Evolutionary conservation across 37 sponge, comb jelly and placozoan species (phyloP).

Genomic region (Theonella swinhoei): DNA sequence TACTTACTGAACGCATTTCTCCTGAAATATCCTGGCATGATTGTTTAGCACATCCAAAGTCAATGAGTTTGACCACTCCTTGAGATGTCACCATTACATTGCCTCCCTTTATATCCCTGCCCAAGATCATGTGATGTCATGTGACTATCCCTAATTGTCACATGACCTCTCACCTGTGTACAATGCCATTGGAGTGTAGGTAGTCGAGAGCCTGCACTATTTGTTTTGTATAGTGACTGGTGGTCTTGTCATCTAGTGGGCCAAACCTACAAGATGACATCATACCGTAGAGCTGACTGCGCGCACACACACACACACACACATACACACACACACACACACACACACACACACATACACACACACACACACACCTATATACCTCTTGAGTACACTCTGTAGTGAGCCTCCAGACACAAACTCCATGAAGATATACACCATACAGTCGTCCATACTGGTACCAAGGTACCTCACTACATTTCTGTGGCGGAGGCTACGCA

Average conservation of each 20-base stretch:
- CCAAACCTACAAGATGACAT: conserved; percentile 74
- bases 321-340: no score
- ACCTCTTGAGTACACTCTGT: conserved; percentile 79
- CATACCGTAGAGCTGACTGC: no score
- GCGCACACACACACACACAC: no score
- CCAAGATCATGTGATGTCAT: not conserved
- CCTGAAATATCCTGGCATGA: conserved; percentile 35
- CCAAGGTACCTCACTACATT: conserved; percentile 91
- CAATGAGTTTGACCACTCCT: conserved; percentile 89
- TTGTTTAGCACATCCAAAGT: conserved; percentile 93
- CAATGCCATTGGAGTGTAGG: conserved; percentile 80
- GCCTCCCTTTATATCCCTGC: conserved; percentile 91
- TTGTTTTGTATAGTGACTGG: conserved; percentile 78
- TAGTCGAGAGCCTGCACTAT: conserved; percentile 77
- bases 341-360: no score
- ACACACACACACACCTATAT: no score
- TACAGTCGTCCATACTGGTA: conserved; percentile 59
- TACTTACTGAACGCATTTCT: not conserved
- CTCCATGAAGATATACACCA: conserved; percentile 93
- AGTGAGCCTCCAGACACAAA: conserved; percentile 89
- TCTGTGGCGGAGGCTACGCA: conserved; percentile 71
- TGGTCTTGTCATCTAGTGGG: conserved; percentile 55
- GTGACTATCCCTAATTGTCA: not conserved
- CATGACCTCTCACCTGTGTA: conserved; percentile 70
- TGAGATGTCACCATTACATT: conserved; percentile 85